Conservation (phyloP, 2,888 invertebrate genomes). For the Polyommatus iphigenia region DNA sequence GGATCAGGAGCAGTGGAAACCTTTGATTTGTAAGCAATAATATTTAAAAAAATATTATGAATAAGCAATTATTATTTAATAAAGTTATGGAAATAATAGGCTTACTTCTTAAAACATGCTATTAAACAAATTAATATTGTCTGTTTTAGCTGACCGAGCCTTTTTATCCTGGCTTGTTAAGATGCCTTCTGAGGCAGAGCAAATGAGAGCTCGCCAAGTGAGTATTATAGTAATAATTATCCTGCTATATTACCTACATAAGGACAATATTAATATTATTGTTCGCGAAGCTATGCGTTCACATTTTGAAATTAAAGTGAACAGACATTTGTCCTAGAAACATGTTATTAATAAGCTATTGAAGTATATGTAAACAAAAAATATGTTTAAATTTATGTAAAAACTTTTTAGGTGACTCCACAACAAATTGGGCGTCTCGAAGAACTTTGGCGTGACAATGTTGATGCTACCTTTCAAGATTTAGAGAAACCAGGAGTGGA, state of each 20-base stretch:
- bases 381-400: background rate
- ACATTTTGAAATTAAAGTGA: too few species aligned
- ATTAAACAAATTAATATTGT: constrained; percentile 20
- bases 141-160: constrained; percentile 88
- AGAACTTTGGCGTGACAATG: constrained; percentile 99
- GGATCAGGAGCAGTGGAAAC: constrained; percentile 99
- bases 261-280: too few species aligned
- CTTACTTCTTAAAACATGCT: background rate
- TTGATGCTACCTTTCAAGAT: constrained; percentile 98
- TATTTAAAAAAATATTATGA: constrained; percentile 5
- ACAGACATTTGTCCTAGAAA: too few species aligned
- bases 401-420: constrained; percentile 86
- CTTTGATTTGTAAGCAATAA: constrained; percentile 85
- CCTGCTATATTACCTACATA: too few species aligned
- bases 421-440: constrained; percentile 98
- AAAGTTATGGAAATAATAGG: too few species aligned
- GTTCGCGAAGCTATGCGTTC: too few species aligned
- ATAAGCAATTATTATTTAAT: too few species aligned
- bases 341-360: too few species aligned
- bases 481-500: constrained; percentile 98
- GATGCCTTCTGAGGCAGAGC: constrained; percentile 98
- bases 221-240: constrained; percentile 34
- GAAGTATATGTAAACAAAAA: too few species aligned
- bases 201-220: constrained; percentile 93
- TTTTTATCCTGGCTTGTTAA: constrained; percentile 98